Evolutionary conservation across 1,140 invertebrate genomes (phyloP), one percentile per base, ranked within the genome.

Genomic region (Drosophila insularis): DNA sequence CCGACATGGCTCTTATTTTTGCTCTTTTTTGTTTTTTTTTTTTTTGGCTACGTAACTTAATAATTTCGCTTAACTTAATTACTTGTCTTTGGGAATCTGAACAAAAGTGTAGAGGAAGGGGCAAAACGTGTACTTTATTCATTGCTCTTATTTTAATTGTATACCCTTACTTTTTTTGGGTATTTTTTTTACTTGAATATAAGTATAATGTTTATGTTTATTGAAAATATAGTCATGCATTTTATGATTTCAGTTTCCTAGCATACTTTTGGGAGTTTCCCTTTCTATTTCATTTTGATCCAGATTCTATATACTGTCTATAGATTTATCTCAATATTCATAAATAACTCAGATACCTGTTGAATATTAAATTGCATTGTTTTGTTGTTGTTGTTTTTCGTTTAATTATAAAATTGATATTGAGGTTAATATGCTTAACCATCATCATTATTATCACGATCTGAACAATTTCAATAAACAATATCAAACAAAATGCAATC

Each of bases 51-150:
- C 72, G 74, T 71, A 77, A 80, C 72, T 80, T 85, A 80, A 84
- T 77, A 84, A 84, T 86, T 86, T 84, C 61, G 31, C 70, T 66
- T 69, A 70, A 74, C 66, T 81, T 81, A 78, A 67, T 85, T 66
- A 63, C 78, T 66, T 86, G 63, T 31, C 54, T 56, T 32, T n/a
- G 54, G 27, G 27, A 56, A 32, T 50, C 43, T 21, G 43, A 50
- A 10, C 43, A 50, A 56, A 7, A 5, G 27, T 27, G 4, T 27
- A 27, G 27, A 27, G 27, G 4, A 27, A 6, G 27, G 27, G 27
- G 27, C 1, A 17, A 14, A 14, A 13, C 32, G 55, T 19, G 31
- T 21, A 46, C 14, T 19, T 7, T 19, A 46, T 7, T 19, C 14
- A 19, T 46, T 46, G 7, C 17, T 7, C 14, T 2, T 10, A 8